Percentiles rank a stretch among this genome's conserved stretches.
Evolutionary conservation across 2,888 invertebrate species (phyloP).

Genomic region (Chouioia cunea): DNA sequence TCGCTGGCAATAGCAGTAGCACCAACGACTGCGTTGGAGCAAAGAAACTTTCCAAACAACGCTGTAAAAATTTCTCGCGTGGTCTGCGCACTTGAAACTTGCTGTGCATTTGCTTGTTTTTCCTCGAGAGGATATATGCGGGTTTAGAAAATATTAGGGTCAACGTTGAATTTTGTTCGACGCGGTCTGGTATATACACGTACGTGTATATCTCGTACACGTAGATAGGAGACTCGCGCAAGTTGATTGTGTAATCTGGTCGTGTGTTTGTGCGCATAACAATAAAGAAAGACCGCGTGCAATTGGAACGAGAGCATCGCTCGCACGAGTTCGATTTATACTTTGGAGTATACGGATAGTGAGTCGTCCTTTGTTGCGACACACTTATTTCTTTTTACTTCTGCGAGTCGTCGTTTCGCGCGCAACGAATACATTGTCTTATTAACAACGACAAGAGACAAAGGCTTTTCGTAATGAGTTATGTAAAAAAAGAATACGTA

Average conservation of each 20-base stretch:
- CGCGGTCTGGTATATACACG: not conserved
- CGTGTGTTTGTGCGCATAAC: conserved; percentile 15
- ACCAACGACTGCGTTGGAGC: too few relatives aligned
- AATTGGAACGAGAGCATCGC: not conserved
- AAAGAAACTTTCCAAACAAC: too few relatives aligned
- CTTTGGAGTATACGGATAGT: conserved; percentile 6
- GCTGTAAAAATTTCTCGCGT: too few relatives aligned
- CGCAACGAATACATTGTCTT: conserved; percentile 30
- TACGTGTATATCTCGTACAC: not conserved
- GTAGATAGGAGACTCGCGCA: not conserved
- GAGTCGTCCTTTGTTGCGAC: conserved; percentile 25
- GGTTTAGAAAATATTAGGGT: conserved; percentile 35
- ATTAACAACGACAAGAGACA: not conserved
- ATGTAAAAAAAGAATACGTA: conserved; percentile 20
- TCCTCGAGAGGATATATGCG: too few relatives aligned
- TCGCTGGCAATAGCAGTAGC: too few relatives aligned
- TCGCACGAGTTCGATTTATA: conserved; percentile 17
- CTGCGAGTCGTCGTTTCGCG: conserved; percentile 1
- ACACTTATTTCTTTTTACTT: conserved; percentile 5
- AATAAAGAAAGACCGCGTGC: conserved; percentile 33
- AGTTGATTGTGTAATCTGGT: conserved; percentile 35
- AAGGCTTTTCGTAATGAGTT: conserved; percentile 25
- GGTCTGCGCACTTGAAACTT: not conserved
- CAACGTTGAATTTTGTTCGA: conserved; percentile 25
- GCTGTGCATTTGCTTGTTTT: too few relatives aligned